Evolutionary conservation across 2,888 invertebrate genomes (phyloP), one percentile per base, ranked within the genome.

Genomic region (Spodoptera exigua): DNA sequence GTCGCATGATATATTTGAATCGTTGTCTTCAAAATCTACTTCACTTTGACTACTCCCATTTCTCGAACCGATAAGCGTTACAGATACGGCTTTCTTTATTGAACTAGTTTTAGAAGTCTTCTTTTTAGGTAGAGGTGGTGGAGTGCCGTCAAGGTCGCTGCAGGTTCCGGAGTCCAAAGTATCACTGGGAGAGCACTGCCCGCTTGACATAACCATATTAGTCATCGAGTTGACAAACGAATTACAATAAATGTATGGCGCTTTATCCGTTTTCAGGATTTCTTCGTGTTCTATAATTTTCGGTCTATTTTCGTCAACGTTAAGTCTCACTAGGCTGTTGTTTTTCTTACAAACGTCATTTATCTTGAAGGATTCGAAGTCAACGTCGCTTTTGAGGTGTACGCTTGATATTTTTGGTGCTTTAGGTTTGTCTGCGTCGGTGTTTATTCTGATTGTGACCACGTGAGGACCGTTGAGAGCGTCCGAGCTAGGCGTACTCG

Each of bases 91-190:
- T 88, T 92, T 92, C 85, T 95, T 95, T 64, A 91, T 88, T 54
- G 93, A 85, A 78, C 87, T 93, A 43, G 88, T 87, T 84, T 93
- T 95, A 9, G 94, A 88, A 35, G 92, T 94, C 85, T 96, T 96
- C 87, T 96, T 96, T 92, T 96, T 96, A 76, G 96, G 96, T 16
- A 96, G 95, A 66, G 96, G 90, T 1, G 96, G 96, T 54, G 97
- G 96, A 17, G 96, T 96, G 39, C 96, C 95, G 79, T 97, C 97
- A 78, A 97, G 94, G 89, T 97, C 97, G 85, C 97, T 97, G 90
- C 97, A 97, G 35, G 97, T 97, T 44, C 97, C 97, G 60, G 97
- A 97, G 89, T 97, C 97, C 67, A 97, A 86, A 0, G 97, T 97
- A 81, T 97, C 97, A 80, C 96, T 97, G 0, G 97, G 97, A 32